Base-by-base conservation (phyloP, 2,797 vertebrate species). In the Sebastes baramenuke region DNA sequence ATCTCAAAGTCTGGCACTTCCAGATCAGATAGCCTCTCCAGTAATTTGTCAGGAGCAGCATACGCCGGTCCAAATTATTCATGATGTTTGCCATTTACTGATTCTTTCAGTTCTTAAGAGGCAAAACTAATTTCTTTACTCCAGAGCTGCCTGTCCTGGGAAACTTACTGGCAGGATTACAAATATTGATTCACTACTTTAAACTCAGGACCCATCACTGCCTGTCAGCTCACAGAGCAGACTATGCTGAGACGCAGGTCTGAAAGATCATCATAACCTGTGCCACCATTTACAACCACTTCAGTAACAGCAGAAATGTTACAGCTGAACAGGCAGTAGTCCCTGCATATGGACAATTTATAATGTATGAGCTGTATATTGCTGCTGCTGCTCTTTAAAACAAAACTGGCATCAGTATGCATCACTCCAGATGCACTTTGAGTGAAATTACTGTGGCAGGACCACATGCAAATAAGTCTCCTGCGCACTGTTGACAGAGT, bases 351-450 rank as follows among this genome's bases (percentile, higher is more conserved):
- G 72, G 69, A 75, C 22, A 22, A 84, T 82, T 59, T 86, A 86
- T 92, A 88, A 89, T 86, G 68, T 52, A 89, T 83, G 85, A 83
- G 70, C 61, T 59, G 62, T 42, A 85, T 32, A 46, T 54, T 81
- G 82, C 79, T 68, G 74, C 72, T 81, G 77, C 64, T 78, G 80
- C 75, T 72, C 70, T 70, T 77, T 64, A 56, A 79, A 86, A 82
- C 70, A 16, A 16, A 69, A 36, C 4, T 49, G 46, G 58, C 66
- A 69, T 75, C 72, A 30, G 38, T 24, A 38, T 27, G 67, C 59
- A 70, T 77, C 71, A 38, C 20, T 92, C 69, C 75, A 58, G 67
- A 79, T 61, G 72, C 62, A 72, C 77, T 75, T 25, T 74, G 36
- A 75, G 6, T 36, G 25, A 77, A 77, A 84, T 24, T 1, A 54